Percentiles rank a stretch among this genome's conserved stretches.
Evolutionary conservation across 2,797 vertebrate genomes (phyloP).

Genomic region (Sebastes hubbsi): DNA sequence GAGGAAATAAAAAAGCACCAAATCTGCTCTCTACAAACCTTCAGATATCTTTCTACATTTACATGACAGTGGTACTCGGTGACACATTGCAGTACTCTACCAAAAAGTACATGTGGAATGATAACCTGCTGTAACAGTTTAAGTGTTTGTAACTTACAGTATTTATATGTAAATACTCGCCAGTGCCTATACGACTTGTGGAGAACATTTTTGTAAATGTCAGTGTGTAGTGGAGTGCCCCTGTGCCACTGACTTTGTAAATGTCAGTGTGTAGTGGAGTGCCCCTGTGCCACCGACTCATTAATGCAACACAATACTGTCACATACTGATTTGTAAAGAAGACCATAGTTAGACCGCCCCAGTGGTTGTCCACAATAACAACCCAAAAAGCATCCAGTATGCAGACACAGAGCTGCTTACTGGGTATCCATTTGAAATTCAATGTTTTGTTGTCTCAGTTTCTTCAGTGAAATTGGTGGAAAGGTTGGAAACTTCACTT

Average conservation of each 20-base stretch:
- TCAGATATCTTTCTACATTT: not conserved
- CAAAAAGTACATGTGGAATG: not conserved
- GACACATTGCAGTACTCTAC: not conserved
- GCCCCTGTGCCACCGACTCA: not conserved
- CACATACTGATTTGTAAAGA: not conserved
- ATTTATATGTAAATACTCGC: too few species aligned
- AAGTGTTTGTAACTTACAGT: not conserved
- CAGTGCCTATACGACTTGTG: not conserved
- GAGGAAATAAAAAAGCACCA: slow-evolving; percentile 28
- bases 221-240: not conserved
- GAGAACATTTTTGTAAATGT: not conserved
- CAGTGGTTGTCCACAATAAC: not conserved
- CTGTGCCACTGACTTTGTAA: not conserved
- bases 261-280: not conserved
- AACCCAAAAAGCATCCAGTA: not conserved
- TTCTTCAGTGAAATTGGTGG: not conserved
- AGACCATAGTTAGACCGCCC: not conserved
- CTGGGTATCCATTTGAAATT: not conserved
- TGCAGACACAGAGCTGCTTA: not conserved
- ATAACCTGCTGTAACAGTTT: not conserved
- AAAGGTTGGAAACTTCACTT: not conserved
- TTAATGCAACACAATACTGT: not conserved
- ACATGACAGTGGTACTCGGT: not conserved
- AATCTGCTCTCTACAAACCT: not conserved
- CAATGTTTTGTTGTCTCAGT: not conserved